Conservation (phyloP, 2,113 vertebrate species). For the Ceuthmochares aereus region DNA sequence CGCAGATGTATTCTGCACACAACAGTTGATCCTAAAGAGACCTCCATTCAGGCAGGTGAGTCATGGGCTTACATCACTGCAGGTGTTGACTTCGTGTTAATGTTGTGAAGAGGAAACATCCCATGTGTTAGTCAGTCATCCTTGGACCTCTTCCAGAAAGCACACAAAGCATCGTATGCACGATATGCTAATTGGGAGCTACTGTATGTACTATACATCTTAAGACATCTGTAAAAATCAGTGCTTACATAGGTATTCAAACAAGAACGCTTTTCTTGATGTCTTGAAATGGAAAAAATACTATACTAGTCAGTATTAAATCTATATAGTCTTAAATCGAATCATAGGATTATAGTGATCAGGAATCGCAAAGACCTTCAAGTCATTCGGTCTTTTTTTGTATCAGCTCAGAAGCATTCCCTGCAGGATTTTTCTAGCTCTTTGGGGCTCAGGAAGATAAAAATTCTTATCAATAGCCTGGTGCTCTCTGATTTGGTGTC, state of each 20-base stretch:
- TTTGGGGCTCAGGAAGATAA: neutral
- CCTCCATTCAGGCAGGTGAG: slow-evolving; percentile 79
- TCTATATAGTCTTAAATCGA: slow-evolving; percentile 43
- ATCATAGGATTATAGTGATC: slow-evolving; percentile 40
- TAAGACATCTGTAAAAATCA: slow-evolving; percentile 32
- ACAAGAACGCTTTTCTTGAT: neutral
- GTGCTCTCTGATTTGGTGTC: neutral
- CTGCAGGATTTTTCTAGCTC: neutral
- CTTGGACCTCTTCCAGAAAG: slow-evolving; percentile 53
- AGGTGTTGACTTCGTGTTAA: slow-evolving; percentile 59
- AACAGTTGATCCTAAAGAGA: slow-evolving; percentile 46
- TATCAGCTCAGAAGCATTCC: neutral
- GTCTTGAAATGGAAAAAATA: neutral
- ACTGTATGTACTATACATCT: slow-evolving; percentile 20
- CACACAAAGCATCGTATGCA: slow-evolving; percentile 35
- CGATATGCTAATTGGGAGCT: slow-evolving; percentile 47
- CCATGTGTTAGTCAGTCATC: slow-evolving; percentile 31
- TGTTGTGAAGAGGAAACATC: slow-evolving; percentile 61
- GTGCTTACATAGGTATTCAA: slow-evolving; percentile 1
- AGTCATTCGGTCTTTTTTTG: neutral
- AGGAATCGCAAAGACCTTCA: neutral
- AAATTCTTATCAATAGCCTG: neutral
- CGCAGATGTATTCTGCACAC: slow-evolving; percentile 68
- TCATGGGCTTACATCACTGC: slow-evolving; percentile 72
- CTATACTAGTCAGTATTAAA: neutral